phyloP scores from a whole-genome alignment of 2,797 vertebrate genomes.

The Champsocephalus esox region DNA sequence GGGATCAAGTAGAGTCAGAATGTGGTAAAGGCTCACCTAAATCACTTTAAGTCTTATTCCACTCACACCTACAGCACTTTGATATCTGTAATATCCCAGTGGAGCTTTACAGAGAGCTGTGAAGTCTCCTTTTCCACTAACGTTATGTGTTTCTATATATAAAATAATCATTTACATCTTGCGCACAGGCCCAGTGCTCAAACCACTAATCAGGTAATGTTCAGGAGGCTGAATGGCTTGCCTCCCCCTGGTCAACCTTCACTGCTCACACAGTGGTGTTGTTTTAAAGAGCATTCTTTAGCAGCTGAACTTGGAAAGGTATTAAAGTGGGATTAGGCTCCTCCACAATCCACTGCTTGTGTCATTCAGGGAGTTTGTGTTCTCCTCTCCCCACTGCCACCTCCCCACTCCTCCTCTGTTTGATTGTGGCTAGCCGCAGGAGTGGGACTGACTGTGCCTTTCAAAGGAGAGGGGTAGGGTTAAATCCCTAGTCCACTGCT shows the following conservation, averaged over 20 bases:
- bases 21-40: constrained; percentile 55
- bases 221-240: constrained; percentile 82
- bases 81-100: constrained; percentile 52
- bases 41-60: constrained; percentile 59
- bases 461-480: constrained; percentile 91
- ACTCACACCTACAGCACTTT: constrained; percentile 41
- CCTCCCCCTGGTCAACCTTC: constrained; percentile 82
- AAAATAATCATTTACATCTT: constrained; percentile 74
- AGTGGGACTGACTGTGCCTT: constrained; percentile 93
- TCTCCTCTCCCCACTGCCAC: constrained; percentile 80
- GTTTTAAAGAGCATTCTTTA: constrained; percentile 95
- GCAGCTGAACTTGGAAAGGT: constrained; percentile 95
- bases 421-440: constrained; percentile 94
- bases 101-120: constrained; percentile 23
- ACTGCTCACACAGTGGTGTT: constrained; percentile 88
- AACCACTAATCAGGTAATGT: constrained; percentile 89
- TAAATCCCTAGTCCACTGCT: constrained; percentile 94
- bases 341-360: constrained; percentile 93
- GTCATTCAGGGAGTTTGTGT: constrained; percentile 91
- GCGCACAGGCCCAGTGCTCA: constrained; percentile 64
- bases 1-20: constrained; percentile 64
- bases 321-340: constrained; percentile 97
- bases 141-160: constrained; percentile 59
- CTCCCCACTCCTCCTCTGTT: constrained; percentile 86
- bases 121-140: constrained; percentile 15